Base-by-base conservation (phyloP, 2,888 invertebrate genomes). In the Myathropa florea region DNA sequence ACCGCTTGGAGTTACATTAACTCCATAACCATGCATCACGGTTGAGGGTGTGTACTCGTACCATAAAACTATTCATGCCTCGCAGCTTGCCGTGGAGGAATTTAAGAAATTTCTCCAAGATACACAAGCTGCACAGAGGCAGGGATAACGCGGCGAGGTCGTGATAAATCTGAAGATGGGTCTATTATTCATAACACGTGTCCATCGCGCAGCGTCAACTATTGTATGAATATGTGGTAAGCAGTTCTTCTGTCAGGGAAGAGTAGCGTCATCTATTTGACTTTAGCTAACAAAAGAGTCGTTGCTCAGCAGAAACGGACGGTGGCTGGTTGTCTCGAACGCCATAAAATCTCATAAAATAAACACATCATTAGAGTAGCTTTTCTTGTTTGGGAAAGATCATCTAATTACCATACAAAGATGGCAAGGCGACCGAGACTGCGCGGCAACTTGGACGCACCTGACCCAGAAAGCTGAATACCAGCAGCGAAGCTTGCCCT, bases 81-180 rank as follows among this genome's bases (percentile, higher is more conserved):
- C 60, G 28, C 70, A 72, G 33, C 30, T 7, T 68, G 30, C 4
- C 36, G 67, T 61, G 68, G 6, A 61, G 46, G 53, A 24, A 77
- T 59, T 70, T 28, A 4, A 33, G 21, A 68, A 30, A 64, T 77
- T 70, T 77, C 77, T 68, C 57, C 57, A 71, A 79, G 59, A 14
- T 72, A 14, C 59, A 59, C 23, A 10, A 21, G 28, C 36, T 14
- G 18, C 36, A 4, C 24, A 7, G 10, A 10, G 26, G 2, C 64
- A 46, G 60, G 64, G 59, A 82, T 82, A 77, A 73, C 85, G n/a
- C 3, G 78, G 63, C 30, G 39, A 73, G 63, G 73, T 77, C 85
- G 81, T 85, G 81, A 85, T 85, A 77, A 85, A 85, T 85, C 68
- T 68, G 60, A 26, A 21, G 72, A 85, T 61, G 68, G 12, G 77